phyloP scores from a whole-genome alignment of 2,113 vertebrate species.

The Mustelus asterias region DNA sequence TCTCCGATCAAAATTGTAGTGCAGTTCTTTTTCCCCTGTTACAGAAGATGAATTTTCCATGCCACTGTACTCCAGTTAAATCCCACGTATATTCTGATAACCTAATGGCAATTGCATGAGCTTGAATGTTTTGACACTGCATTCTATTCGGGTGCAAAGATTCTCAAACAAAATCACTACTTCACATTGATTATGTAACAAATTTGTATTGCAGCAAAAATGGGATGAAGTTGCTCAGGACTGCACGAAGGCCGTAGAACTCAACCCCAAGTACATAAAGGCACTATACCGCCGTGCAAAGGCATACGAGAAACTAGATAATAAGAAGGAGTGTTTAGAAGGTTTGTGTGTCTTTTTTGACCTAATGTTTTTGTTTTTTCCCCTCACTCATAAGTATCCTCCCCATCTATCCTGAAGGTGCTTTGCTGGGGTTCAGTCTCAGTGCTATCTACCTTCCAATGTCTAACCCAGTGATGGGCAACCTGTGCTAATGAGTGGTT shows the following conservation, averaged over 20 bases:
- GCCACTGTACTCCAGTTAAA: not conserved
- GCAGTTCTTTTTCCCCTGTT: not conserved
- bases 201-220: constrained; percentile 67
- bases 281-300: constrained; percentile 94
- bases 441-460: not conserved
- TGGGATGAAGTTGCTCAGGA: constrained; percentile 93
- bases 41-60: not conserved
- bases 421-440: not conserved
- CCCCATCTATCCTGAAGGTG: not conserved
- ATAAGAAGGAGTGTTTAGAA: constrained; percentile 95
- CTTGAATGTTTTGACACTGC: not conserved
- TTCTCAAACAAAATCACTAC: not conserved
- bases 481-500: no score
- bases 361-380: constrained; percentile 19
- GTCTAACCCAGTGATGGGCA: no score
- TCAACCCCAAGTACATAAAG: constrained; percentile 94
- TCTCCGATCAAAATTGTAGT: not conserved
- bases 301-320: constrained; percentile 89
- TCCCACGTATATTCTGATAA: not conserved
- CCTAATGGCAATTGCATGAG: not conserved
- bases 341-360: constrained; percentile 58
- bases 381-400: constrained; percentile 36
- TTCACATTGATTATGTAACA: not conserved
- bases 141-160: not conserved
- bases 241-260: constrained; percentile 82